Evolutionary conservation across 1,140 invertebrate species (phyloP).

Genomic region (Bathynomus jamesi): DNA sequence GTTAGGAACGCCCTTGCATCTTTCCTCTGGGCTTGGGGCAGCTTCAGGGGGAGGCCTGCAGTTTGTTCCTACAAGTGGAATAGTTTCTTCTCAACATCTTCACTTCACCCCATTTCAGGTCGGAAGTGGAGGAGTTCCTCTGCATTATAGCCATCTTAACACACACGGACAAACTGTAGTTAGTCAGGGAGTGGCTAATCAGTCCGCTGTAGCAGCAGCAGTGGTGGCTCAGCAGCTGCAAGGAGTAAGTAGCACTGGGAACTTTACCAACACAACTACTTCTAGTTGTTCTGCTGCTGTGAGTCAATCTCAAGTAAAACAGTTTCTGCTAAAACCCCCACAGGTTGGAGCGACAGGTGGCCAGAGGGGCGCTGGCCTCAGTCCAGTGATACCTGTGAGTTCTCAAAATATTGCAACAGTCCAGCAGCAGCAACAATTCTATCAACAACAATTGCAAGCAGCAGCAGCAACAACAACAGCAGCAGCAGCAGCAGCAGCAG

Average conservation of each 20-base stretch:
- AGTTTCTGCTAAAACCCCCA: constrained; percentile 25
- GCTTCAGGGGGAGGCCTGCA: constrained; percentile 21
- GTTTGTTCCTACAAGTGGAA: constrained; percentile 22
- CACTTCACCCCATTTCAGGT: constrained; percentile 32
- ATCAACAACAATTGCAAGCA: constrained; percentile 21
- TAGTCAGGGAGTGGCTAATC: constrained; percentile 1
- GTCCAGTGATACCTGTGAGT: neutral
- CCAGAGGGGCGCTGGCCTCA: constrained; percentile 7
- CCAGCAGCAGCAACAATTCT: constrained; percentile 28
- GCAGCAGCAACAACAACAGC: constrained; percentile 21
- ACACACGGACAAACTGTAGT: constrained; percentile 39
- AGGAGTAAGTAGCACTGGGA: neutral
- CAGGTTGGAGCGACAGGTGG: constrained; percentile 20
- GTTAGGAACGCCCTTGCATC: constrained; percentile 19
- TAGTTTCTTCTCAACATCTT: constrained; percentile 25
- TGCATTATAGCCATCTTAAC: constrained; percentile 24
- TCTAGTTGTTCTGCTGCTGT: constrained; percentile 13
- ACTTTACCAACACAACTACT: neutral
- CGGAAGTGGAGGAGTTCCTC: constrained; percentile 22
- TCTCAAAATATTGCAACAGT: constrained; percentile 10
- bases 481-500: constrained; percentile 39
- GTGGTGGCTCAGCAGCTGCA: constrained; percentile 7
- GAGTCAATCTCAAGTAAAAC: constrained; percentile 29
- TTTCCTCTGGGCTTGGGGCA: constrained; percentile 26
- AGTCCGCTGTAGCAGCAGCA: constrained; percentile 5